Base-by-base conservation (phyloP, 2,888 invertebrate species). In the Phorcus lineatus region DNA sequence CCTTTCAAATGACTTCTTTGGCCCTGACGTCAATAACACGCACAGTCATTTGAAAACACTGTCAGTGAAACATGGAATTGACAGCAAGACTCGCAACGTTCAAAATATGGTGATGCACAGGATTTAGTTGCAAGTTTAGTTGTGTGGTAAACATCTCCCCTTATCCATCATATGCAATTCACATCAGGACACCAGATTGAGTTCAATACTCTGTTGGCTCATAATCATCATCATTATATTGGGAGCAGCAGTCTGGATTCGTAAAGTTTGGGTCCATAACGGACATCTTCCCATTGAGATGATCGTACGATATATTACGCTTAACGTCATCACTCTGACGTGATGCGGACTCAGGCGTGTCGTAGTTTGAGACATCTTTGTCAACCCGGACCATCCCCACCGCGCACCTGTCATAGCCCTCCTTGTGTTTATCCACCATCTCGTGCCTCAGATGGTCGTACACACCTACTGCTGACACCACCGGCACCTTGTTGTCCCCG, bases 331-430 rank as follows among this genome's bases (percentile, higher is more conserved):
- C 70, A 7, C 36, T 70, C 36, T 70, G 36, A 19, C 70, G 70
- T 40, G 70, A 70, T 1, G 70, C 36, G 17, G 70, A 70, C 40
- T 70, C 70, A 2, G 70, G 28, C 0, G 70, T 70, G 19, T 70
- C 70, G 19, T 70, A 70, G 17, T 31, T 36, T 36, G 70, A 70
- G 36, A 31, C 36, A 11, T 70, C 70, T 36, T 28, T 70, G 70
- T 19, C 36, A 4, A 70, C 19, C n/a, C 36, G 13, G 70, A 31
- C 36, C 36, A 40, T 36, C 16, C 70, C 70, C 36, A 70, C 40
- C 70, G 36, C 28, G 40, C 70, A 70, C 19, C 36, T 70, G 70
- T 70, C 70, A 40, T 70, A 70, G 19, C 70, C 70, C 2, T n/a
- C 70, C 40, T 70, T 70, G n/a, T 40, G 36, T 36, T 70, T 31